Conservation (phyloP, 2,113 vertebrate species). For the Rhinichthys klamathensis region DNA sequence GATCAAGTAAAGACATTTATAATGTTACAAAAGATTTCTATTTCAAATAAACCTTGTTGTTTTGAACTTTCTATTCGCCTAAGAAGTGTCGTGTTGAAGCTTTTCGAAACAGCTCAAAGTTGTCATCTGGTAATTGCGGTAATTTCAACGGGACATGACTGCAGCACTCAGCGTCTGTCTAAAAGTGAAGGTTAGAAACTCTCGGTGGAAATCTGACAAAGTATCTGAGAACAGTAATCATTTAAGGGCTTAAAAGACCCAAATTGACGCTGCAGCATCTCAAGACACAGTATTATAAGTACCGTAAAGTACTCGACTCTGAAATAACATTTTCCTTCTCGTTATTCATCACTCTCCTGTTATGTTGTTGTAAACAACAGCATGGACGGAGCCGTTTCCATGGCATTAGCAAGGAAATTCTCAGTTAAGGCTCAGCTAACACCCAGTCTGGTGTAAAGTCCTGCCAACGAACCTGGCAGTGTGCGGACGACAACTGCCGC, state of each 20-base stretch:
- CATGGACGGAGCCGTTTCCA: constrained; percentile 50
- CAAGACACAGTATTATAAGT: not conserved
- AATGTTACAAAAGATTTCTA: too few species aligned
- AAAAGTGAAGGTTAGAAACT: not conserved
- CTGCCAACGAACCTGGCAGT: constrained; percentile 49
- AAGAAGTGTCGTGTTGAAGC: not conserved
- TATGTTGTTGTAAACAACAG: constrained; percentile 44
- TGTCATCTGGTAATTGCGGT: not conserved
- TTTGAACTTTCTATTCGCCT: too few species aligned
- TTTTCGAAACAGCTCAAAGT: not conserved
- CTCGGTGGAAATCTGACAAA: too few species aligned
- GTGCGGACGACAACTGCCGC: constrained; percentile 37
- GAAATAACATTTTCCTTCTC: constrained; percentile 40
- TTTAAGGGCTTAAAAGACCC: not conserved
- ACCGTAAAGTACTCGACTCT: constrained; percentile 27
- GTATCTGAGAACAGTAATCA: not conserved
- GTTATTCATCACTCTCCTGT: constrained; percentile 34
- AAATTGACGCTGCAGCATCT: not conserved
- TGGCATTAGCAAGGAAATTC: constrained; percentile 58
- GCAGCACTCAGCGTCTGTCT: constrained; percentile 15
- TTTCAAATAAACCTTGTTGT: too few species aligned
- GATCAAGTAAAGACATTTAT: too few species aligned
- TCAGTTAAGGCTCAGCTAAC: constrained; percentile 46
- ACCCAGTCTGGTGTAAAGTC: constrained; percentile 39
- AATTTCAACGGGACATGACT: not conserved